Base-by-base conservation (phyloP, 1,140 invertebrate genomes). In the Aphelenchoides besseyi region DNA sequence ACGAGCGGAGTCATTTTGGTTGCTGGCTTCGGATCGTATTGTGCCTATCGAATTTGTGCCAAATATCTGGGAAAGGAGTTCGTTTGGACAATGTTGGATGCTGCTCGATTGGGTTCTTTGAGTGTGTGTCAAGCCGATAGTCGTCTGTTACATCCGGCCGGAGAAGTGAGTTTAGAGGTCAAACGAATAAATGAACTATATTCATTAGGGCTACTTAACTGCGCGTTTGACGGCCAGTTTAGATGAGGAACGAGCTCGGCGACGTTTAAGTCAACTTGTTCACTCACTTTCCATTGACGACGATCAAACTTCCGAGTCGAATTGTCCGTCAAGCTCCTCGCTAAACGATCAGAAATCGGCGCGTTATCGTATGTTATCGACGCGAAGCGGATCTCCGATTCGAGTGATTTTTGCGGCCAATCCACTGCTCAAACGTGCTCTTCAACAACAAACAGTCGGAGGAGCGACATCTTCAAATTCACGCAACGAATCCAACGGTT, bases 1-100 rank as follows among this genome's bases (percentile, higher is more conserved):
- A 77, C 78, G 5, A 77, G 78, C 33, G 78, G 78, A 33, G 74
- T 79, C 5, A 59, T 79, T 23, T 57, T 79, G 8, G 69, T 79
- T 12, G 78, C 78, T 33, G 74, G 78, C 2, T 70, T 79, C 23
- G 79, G 79, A 5, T 79, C 78, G 2, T 79, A 82, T 64, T 79
- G 79, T 35, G 78, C 78, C 9, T 79, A 79, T 54, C 48, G 79
- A 59, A 76, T 79, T 28, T 70, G 63, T 3, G 64, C 62, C 3
- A 67, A 69, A 54, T 74, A 61, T 59, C 61, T 79, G 16, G 78
- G 78, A 16, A 68, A 72, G 32, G 64, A 70, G 2, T 80, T 79
- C 53, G 77, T 79, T 2, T 79, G 74, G 67, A 78, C 70, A 33
- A 35, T 82, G 16, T 32, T 79, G 16, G 77, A 81, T 37, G 67